Conservation (phyloP, 2,797 vertebrate genomes). For the Pelochelys cantorii region DNA sequence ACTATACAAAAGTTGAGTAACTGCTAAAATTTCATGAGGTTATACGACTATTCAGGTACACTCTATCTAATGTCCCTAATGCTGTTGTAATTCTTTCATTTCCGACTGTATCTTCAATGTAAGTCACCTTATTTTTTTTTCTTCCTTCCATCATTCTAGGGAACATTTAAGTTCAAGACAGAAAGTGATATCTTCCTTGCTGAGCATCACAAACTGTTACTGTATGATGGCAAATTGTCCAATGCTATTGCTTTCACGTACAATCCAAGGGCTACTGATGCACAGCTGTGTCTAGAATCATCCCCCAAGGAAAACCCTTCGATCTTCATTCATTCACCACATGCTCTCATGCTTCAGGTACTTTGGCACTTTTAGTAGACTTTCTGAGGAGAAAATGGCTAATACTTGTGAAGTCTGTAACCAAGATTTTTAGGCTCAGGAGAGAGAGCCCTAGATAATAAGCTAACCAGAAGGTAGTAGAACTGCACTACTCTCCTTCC, state of each 20-base stretch:
- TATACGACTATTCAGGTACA: too few species aligned
- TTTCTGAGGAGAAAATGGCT: neutral
- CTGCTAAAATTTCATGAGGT: too few species aligned
- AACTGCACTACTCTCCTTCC: neutral
- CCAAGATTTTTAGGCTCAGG: neutral
- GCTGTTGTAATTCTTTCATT: neutral
- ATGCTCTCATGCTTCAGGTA: conserved; percentile 99
- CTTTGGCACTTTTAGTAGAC: neutral
- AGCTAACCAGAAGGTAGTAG: neutral
- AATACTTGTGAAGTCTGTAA: neutral
- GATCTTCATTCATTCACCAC: conserved; percentile 98
- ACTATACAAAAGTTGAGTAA: too few species aligned
- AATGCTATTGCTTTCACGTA: conserved; percentile 93
- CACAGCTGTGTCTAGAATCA: conserved; percentile 97
- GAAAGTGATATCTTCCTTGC: conserved; percentile 96
- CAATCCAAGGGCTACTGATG: conserved; percentile 96
- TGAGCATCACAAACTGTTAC: conserved; percentile 94
- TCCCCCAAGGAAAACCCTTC: conserved; percentile 97
- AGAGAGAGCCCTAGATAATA: neutral
- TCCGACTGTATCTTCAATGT: neutral
- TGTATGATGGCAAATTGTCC: conserved; percentile 98
- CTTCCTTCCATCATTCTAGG: conserved; percentile 77
- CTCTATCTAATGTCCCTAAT: neutral
- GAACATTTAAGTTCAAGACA: conserved; percentile 97
- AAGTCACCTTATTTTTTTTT: neutral